A percentile compares a stretch with the other conserved stretches of the same genome.
Conservation (phyloP, 1,140 invertebrate species). For the Acyrthosiphon pisum region DNA sequence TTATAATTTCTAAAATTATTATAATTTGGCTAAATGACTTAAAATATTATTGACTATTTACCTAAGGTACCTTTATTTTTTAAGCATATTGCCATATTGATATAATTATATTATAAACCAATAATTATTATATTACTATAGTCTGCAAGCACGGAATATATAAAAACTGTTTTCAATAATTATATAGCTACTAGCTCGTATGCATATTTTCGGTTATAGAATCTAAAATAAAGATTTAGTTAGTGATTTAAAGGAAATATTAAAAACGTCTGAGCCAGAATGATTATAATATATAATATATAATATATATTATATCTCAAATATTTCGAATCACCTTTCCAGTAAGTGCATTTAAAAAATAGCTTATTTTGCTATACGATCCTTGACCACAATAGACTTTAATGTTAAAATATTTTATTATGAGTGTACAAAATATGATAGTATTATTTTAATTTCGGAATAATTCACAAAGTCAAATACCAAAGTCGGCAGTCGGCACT, state of each 20-base stretch:
- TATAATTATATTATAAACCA: background rate
- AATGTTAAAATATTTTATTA: background rate
- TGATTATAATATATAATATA: no score
- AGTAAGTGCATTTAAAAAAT: background rate
- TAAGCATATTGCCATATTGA: no score
- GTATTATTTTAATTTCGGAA: background rate
- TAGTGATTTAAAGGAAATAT: background rate
- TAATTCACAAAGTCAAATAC: background rate
- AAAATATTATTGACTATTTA: background rate
- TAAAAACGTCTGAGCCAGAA: background rate
- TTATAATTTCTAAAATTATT: background rate
- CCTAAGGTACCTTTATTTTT: background rate
- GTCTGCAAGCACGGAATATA: background rate
- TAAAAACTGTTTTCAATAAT: background rate
- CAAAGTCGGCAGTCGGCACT: background rate
- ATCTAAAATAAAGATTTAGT: background rate
- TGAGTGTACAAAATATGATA: background rate
- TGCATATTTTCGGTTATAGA: background rate
- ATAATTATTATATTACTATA: background rate
- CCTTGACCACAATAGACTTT: background rate
- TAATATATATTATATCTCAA: background rate
- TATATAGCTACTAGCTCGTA: background rate
- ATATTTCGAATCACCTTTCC: background rate
- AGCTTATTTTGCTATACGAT: background rate
- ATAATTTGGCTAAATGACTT: background rate